Evolutionary conservation across 2,797 vertebrate genomes (phyloP).

Genomic region (Halcyon badia): DNA sequence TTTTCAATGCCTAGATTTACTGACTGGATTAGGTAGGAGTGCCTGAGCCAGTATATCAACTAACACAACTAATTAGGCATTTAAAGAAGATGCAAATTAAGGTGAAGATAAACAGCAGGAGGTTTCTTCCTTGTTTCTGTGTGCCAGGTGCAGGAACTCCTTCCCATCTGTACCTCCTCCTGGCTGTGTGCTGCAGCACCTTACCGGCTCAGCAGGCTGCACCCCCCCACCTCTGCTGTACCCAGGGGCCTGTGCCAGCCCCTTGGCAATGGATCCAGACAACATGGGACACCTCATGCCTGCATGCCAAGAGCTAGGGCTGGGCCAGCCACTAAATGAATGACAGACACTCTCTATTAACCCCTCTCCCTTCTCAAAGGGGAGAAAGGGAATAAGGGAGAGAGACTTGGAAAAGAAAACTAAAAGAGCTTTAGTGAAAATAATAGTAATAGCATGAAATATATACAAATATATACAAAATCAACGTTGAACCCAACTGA

Average conservation of each 20-base stretch:
- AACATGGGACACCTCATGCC: rapidly evolving
- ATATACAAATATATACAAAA: neutral
- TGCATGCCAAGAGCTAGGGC: too few relatives aligned
- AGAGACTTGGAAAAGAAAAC: neutral
- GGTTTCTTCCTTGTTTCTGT: neutral
- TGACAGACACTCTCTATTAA: too few relatives aligned
- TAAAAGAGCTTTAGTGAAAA: neutral
- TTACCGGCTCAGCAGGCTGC: neutral
- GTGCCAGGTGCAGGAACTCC: neutral
- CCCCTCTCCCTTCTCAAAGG: neutral
- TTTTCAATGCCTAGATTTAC: neutral
- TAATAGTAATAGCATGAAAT: neutral
- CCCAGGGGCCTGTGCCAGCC: neutral
- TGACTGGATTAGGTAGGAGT: neutral
- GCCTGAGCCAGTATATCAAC: neutral
- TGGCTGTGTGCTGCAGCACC: neutral
- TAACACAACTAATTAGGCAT: neutral
- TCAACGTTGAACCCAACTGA: too few relatives aligned
- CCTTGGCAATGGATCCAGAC: neutral
- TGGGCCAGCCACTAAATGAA: neutral
- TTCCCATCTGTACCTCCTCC: neutral
- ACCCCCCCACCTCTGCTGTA: neutral
- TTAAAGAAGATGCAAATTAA: conserved; percentile 35
- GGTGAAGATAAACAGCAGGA: conserved; percentile 7
- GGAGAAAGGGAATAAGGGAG: neutral